Base-by-base conservation (phyloP, 2,797 vertebrate genomes). In the Lagodon rhomboides region DNA sequence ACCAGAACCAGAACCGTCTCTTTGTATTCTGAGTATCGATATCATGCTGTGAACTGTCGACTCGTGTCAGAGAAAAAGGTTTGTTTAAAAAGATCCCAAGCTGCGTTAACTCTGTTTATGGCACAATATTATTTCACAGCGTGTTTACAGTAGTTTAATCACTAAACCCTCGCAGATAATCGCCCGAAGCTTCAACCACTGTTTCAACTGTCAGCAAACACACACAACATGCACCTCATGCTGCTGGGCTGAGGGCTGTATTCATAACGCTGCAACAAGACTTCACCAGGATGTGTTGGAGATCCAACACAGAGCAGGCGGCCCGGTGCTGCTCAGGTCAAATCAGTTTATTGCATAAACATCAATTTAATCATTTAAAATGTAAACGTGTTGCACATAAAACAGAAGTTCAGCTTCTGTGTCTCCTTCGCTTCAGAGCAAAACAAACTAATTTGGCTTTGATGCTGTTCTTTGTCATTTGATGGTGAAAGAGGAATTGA, bases 31-130 rank as follows among this genome's bases (percentile, higher is more conserved):
- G n/a, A n/a, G n/a, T n/a, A n/a, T n/a, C n/a, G n/a, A 9, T 27
- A 77, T 46, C 58, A 49, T 70, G 79, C 75, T 80, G 49, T 54
- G 43, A 68, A 59, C 67, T 68, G 44, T 77, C n/a, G 46, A 56
- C 18, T 4, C 53, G 49, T 23, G 54, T 61, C 1, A 18, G 50
- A 75, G 55, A 7, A 20, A 49, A 9, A n/a, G n/a, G n/a, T 9
- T 30, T 46, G 4, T 75, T 65, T 47, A 18, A 22, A 74, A 54
- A 82, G 65, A 43, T 44, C 30, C 50, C 18, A 41, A 65, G 58
- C 71, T 60, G 80, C 62, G 50, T 78, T 23, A 13, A 13, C 59
- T 65, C 20, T 10, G 53, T 81, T 76, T 80, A 80, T 83, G 84
- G 87, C 79, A 87, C 83, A 64, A 27, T 27, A 64, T 63, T 51